A percentile compares a stretch with the other conserved stretches of the same genome.
These are phyloP conservation scores for Muscicapa adusta DNA, from an alignment of 2,113 vertebrate species.

Conservation along the genomic window DNA sequence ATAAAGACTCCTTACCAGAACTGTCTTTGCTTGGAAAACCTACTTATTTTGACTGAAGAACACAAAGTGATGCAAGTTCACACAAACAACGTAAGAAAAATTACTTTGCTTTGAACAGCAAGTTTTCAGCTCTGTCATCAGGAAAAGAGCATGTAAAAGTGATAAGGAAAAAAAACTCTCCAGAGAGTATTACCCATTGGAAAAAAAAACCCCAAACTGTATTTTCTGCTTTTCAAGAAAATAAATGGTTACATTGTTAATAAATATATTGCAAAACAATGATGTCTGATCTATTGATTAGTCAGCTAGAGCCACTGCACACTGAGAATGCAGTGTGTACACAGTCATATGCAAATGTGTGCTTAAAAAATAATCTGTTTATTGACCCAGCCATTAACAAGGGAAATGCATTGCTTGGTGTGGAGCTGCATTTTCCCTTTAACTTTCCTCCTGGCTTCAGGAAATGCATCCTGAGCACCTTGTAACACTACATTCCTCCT, in stretches of 20 bases:
- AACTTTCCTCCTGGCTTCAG: background rate
- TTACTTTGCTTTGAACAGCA: background rate
- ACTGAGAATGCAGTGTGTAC: background rate
- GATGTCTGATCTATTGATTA: background rate
- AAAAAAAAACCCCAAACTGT: rapidly evolving
- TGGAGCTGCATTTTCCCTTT: background rate
- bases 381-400: background rate
- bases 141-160: background rate
- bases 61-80: background rate
- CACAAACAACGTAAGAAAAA: background rate
- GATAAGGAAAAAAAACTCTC: background rate
- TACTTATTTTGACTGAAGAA: background rate
- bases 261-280: background rate
- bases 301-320: background rate
- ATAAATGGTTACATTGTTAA: background rate
- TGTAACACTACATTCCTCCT: background rate
- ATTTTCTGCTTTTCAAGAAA: background rate
- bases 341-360: background rate
- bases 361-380: background rate
- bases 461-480: background rate
- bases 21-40: background rate
- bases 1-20: background rate
- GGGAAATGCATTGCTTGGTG: background rate
- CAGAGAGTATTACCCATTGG: background rate
- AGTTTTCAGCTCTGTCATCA: background rate